Conservation (phyloP, 2,888 invertebrate species). For the Netelia virgata region DNA sequence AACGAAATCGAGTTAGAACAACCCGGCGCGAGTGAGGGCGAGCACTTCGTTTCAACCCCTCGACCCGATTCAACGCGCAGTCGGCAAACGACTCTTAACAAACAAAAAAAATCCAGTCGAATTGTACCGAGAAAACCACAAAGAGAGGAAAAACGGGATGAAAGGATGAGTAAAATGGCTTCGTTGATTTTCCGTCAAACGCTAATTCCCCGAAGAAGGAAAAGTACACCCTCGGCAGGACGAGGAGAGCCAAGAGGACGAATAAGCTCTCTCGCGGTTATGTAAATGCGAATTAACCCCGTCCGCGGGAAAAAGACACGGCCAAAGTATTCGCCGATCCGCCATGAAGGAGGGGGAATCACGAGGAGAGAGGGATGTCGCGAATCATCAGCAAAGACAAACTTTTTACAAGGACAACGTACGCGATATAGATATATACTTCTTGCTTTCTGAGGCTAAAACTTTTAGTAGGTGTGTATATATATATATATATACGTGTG, state of each 20-base stretch:
- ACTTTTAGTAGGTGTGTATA: conserved; percentile 15
- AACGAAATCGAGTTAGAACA: conserved; percentile 84
- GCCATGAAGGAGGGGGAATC: conserved; percentile 31
- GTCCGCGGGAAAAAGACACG: conserved; percentile 30
- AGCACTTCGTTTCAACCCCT: conserved; percentile 68
- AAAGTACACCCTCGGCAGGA: conserved; percentile 40
- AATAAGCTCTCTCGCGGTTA: conserved; percentile 32
- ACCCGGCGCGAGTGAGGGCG: conserved; percentile 66
- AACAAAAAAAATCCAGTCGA: conserved; percentile 3
- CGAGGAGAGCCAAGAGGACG: neutral
- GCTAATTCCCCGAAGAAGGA: conserved; percentile 61
- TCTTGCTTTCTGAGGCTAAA: conserved; percentile 14
- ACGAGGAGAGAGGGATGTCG: conserved; percentile 37
- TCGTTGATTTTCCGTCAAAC: conserved; percentile 42
- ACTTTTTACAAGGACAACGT: conserved; percentile 40
- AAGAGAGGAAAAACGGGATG: neutral
- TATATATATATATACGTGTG: conserved; percentile 15
- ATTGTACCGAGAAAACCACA: neutral
- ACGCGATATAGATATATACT: conserved; percentile 4
- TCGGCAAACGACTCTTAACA: conserved; percentile 53
- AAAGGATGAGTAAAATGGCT: conserved; percentile 5
- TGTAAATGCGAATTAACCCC: conserved; percentile 65
- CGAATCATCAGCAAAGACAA: conserved; percentile 47
- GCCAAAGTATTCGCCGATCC: conserved; percentile 41
- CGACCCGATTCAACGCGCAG: conserved; percentile 64